Evolutionary conservation across 1,140 invertebrate genomes (phyloP).

Genomic region (Metaphire vulgaris): DNA sequence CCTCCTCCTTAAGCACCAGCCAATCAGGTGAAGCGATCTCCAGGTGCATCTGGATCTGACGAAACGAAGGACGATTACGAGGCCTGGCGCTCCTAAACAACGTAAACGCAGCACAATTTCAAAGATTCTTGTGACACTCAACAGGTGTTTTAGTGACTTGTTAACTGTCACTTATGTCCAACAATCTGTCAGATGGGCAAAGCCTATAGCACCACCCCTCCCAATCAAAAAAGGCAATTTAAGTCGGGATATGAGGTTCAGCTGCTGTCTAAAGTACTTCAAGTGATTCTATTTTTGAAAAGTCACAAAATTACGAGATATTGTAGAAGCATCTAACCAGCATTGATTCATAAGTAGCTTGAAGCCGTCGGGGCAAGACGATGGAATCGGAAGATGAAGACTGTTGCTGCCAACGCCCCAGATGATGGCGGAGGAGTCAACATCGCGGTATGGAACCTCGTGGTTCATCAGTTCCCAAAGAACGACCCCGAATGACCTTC

Average conservation of each 20-base stretch:
- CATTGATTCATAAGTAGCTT: slow-evolving; percentile 81
- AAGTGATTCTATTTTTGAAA: too few relatives aligned
- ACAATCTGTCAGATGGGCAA: too few relatives aligned
- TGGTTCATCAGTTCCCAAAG: slow-evolving; percentile 93
- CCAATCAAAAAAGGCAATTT: too few relatives aligned
- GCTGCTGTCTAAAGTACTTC: too few relatives aligned
- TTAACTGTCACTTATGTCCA: too few relatives aligned
- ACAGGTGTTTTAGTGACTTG: too few relatives aligned
- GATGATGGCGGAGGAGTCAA: slow-evolving; percentile 93
- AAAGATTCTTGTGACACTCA: too few relatives aligned
- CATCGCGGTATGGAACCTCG: slow-evolving; percentile 91
- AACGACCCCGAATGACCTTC: slow-evolving; percentile 86
- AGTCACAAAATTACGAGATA: too few relatives aligned
- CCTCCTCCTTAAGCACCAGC: slow-evolving; percentile 57
- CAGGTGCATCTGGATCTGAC: slow-evolving; percentile 64
- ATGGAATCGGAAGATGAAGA: slow-evolving; percentile 78
- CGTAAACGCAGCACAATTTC: too few relatives aligned
- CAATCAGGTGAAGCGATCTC: slow-evolving; percentile 50
- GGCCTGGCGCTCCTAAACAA: slow-evolving; percentile 68
- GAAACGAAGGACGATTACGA: slow-evolving; percentile 86
- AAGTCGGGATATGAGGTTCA: too few relatives aligned
- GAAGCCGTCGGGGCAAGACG: slow-evolving; percentile 72
- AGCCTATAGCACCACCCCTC: too few relatives aligned
- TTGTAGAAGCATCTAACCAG: slow-evolving; percentile 61
- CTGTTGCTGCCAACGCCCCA: slow-evolving; percentile 94